Evolutionary conservation across 2,888 invertebrate genomes (phyloP), one percentile per base, ranked within the genome.

Genomic region (Chalcis sispes): DNA sequence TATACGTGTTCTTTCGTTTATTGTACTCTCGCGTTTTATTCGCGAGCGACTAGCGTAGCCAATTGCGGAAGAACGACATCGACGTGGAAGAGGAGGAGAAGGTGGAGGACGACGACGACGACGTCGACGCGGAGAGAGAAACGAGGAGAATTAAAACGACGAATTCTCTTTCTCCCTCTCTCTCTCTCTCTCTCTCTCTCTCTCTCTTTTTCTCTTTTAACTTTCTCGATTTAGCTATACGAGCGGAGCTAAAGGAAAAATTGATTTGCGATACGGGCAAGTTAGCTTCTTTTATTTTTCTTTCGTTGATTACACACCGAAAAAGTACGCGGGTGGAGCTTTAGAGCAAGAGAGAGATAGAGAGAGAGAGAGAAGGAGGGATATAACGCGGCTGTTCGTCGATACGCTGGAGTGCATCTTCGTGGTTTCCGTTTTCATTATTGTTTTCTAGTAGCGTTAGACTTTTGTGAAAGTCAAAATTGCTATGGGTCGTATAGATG

Each of bases 91-190:
- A 25, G 32, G 32, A 29, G 46, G 46, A 54, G 58, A 69, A 58
- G 42, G 70, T 59, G 52, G 59, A 77, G 69, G 72, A 77, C 73
- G 72, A 77, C 72, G 73, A 77, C 75, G 75, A 65, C 42, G 48
- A 54, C n/a, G n/a, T n/a, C n/a, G n/a, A n/a, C n/a, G n/a, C n/a
- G 50, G 32, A 27, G 32, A 29, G 46, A 52, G 61, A 64, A 69
- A 58, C 52, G 70, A 64, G 52, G 59, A 77, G 69, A 77, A 77
- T 77, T 77, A 77, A 77, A 77, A 77, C 75, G 75, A 65, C 42
- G 48, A 54, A 66, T 59, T 59, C 54, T 25, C 59, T 15, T 25
- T 69, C 48, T 27, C 66, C 42, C 20, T 72, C 50, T 46, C 65
- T 62, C 1, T 40, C 40, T 32, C 50, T 46, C 42, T 52, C 20